A percentile compares a stretch with the other conserved stretches of the same genome.
Evolutionary conservation across 1,140 invertebrate genomes (phyloP).

Genomic region (Sogatella furcifera): DNA sequence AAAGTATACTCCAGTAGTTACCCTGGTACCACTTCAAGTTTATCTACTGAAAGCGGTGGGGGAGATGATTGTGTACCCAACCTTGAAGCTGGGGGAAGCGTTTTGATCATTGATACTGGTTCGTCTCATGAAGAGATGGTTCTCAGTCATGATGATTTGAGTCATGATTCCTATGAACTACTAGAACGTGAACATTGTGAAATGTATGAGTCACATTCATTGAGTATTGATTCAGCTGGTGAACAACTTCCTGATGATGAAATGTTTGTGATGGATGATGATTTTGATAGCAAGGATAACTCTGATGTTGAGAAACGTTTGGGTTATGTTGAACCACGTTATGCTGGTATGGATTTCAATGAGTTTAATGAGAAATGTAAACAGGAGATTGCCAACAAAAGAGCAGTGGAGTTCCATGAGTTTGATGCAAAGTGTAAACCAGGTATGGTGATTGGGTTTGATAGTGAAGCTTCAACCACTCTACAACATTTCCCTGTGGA

Average conservation of each 20-base stretch:
- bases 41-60: conserved; percentile 46
- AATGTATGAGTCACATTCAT: conserved; percentile 17
- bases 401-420: conserved; percentile 31
- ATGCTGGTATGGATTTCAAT: conserved; percentile 26
- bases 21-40: conserved; percentile 57
- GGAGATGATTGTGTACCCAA: conserved; percentile 43
- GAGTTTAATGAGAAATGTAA: conserved; percentile 29
- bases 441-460: conserved; percentile 35
- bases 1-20: conserved; percentile 75
- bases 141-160: conserved; percentile 70
- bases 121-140: conserved; percentile 30
- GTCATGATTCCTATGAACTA: conserved; percentile 79
- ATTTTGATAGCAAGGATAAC: conserved; percentile 18
- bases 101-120: conserved; percentile 23
- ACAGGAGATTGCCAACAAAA: conserved; percentile 19
- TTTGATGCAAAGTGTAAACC: conserved; percentile 38
- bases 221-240: conserved; percentile 56
- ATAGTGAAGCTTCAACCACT: conserved; percentile 36
- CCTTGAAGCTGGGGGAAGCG: conserved; percentile 25
- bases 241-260: conserved; percentile 54
- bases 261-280: conserved; percentile 52
- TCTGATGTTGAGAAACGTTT: conserved; percentile 25
- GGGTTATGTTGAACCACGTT: conserved; percentile 25
- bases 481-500: conserved; percentile 41
- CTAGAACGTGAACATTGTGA: conserved; percentile 42